Base-by-base conservation (phyloP, 2,113 vertebrate species). In the Mesembrinibis cayennensis region DNA sequence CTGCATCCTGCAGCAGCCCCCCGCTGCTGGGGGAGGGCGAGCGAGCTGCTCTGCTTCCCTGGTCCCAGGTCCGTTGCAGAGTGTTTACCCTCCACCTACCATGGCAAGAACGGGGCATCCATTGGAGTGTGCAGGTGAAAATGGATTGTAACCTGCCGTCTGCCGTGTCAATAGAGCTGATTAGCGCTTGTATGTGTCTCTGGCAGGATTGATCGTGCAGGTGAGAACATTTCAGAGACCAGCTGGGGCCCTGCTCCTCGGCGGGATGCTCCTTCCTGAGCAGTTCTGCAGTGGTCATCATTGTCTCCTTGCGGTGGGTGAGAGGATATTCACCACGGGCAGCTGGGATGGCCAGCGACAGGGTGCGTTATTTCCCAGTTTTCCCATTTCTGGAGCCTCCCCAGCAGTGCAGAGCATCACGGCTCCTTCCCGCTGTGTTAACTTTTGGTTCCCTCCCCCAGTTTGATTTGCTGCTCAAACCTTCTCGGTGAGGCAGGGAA, bases 61-160 rank as follows among this genome's bases (percentile, higher is more conserved):
- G 7, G 22, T 42, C 40, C 36, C 49, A 27, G 40, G 7, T n/a
- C 58, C 2, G 1, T 17, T 7, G 66, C 70, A 32, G 63, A 26
- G 61, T 66, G 83, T 84, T 96, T 73, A 25, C 71, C 59, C 88
- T 95, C 71, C 63, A 56, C 90, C 81, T 61, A 44, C 40, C 59
- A 92, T 72, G 94, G 34, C 42, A 88, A 97, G 95, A 97, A 91
- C 32, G 17, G 97, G 92, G 96, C 97, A 98, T 98, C 96, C 97
- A 94, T 95, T 67, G 70, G 71, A 88, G 90, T 91, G 93, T 95
- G 94, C 90, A 98, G 97, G 98, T 98, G 98, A 97, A 98, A 98
- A 98, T 98, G 96, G 97, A 97, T 86, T 98, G 93, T 63, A 87
- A 91, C 93, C 96, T 93, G 86, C 88, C 77, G 81, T 47, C 94